Conservation (phyloP, 1,140 invertebrate species). For the Monochamus saltuarius region DNA sequence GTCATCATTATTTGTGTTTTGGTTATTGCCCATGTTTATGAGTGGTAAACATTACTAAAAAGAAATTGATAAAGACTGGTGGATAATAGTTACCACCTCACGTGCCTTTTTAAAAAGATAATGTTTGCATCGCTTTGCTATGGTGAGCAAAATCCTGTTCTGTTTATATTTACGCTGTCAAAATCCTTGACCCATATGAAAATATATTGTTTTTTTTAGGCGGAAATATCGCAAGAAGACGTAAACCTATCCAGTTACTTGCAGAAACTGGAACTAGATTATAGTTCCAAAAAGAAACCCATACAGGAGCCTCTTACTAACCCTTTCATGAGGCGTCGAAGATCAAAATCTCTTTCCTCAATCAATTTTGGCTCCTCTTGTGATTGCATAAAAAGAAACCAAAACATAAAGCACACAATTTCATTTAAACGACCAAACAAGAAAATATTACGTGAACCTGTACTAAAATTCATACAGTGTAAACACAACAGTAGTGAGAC, state of each 20-base stretch:
- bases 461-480: conserved; percentile 43
- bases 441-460: conserved; percentile 46
- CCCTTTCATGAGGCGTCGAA: conserved; percentile 43
- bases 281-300: conserved; percentile 21
- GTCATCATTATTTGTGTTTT: conserved; percentile 7
- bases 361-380: conserved; percentile 42
- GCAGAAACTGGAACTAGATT: conserved; percentile 46
- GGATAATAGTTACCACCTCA: background rate
- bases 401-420: conserved; percentile 42
- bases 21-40: background rate
- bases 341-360: conserved; percentile 48
- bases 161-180: conserved; percentile 27
- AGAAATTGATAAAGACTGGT: background rate
- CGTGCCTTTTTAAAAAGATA: conserved; percentile 12
- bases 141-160: conserved; percentile 14
- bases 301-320: conserved; percentile 28
- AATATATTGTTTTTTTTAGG: conserved; percentile 28
- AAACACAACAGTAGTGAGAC: conserved; percentile 25
- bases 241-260: conserved; percentile 35
- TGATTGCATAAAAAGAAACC: conserved; percentile 37
- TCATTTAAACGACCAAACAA: conserved; percentile 45
- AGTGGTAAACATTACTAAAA: background rate
- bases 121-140: conserved; percentile 19
- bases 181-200: conserved; percentile 32
- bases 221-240: conserved; percentile 46